Evolutionary conservation across 2,113 vertebrate species (phyloP).

Genomic region (Sialia sialis): DNA sequence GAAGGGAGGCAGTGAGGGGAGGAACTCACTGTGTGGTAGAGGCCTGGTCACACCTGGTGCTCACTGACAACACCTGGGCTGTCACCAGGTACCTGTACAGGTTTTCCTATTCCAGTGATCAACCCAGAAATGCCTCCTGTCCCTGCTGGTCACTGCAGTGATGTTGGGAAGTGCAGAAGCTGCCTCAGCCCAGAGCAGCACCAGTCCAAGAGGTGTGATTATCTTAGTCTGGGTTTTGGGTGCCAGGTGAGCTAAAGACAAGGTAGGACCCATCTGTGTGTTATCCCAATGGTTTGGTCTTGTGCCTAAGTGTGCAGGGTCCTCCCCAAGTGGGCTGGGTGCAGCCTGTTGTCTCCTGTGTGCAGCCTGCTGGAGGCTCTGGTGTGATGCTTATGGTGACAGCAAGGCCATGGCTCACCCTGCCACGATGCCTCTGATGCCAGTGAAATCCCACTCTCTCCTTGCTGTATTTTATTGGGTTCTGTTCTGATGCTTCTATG

Average conservation of each 20-base stretch:
- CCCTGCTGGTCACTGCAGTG: background rate
- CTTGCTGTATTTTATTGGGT: background rate
- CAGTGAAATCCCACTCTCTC: background rate
- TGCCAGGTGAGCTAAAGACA: background rate
- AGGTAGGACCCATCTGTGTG: rapidly evolving
- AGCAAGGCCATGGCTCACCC: background rate
- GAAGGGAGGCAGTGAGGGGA: background rate
- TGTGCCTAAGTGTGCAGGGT: background rate
- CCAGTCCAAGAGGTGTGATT: rapidly evolving
- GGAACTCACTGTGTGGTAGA: background rate
- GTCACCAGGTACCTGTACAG: background rate
- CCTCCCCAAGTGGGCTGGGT: too few relatives aligned
- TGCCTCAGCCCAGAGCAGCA: background rate
- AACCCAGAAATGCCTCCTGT: background rate
- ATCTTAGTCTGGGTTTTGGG: rapidly evolving
- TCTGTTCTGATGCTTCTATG: rapidly evolving
- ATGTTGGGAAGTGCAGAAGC: background rate
- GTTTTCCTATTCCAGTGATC: background rate
- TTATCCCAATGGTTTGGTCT: background rate
- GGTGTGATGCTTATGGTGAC: background rate
- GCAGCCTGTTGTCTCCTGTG: background rate
- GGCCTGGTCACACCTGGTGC: background rate
- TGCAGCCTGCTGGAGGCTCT: background rate
- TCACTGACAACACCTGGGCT: background rate
- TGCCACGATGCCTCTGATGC: background rate